Conservation (phyloP, 2,797 vertebrate species). For the Tympanoctomys barrerae region DNA sequence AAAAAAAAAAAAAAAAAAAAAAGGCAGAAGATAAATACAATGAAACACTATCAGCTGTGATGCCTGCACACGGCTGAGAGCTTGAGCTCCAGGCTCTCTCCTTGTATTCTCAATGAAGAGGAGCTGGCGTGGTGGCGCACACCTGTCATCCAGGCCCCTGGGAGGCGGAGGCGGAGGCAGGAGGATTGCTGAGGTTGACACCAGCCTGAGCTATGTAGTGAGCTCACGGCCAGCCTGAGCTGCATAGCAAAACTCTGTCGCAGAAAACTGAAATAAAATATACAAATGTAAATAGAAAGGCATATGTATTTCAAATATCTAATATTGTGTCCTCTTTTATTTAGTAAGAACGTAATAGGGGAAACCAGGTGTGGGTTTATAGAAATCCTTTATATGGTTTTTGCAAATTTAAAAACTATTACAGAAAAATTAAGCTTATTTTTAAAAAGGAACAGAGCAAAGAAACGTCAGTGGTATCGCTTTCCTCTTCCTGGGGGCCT, state of each 20-base stretch:
- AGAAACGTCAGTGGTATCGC: constrained; percentile 44
- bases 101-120: not conserved
- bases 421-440: constrained; percentile 60
- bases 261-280: constrained; percentile 28
- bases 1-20: too few species aligned
- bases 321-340: constrained; percentile 39
- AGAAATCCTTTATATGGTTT: not conserved
- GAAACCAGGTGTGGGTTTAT: not conserved
- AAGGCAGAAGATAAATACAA: not conserved
- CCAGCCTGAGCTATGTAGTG: not conserved
- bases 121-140: not conserved
- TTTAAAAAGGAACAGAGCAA: constrained; percentile 6
- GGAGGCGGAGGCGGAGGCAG: not conserved
- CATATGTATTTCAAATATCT: constrained; percentile 27
- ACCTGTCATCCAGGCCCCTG: not conserved
- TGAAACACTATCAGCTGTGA: not conserved
- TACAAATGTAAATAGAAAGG: constrained; percentile 10
- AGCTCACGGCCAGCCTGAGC: not conserved
- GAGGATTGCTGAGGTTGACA: not conserved
- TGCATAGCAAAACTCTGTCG: not conserved
- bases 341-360: not conserved
- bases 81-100: not conserved
- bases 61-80: not conserved
- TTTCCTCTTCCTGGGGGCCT: constrained; percentile 64
- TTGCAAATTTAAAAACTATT: constrained; percentile 6